Evolutionary conservation across 2,113 vertebrate genomes (phyloP).

Genomic region (Carollia perspicillata): DNA sequence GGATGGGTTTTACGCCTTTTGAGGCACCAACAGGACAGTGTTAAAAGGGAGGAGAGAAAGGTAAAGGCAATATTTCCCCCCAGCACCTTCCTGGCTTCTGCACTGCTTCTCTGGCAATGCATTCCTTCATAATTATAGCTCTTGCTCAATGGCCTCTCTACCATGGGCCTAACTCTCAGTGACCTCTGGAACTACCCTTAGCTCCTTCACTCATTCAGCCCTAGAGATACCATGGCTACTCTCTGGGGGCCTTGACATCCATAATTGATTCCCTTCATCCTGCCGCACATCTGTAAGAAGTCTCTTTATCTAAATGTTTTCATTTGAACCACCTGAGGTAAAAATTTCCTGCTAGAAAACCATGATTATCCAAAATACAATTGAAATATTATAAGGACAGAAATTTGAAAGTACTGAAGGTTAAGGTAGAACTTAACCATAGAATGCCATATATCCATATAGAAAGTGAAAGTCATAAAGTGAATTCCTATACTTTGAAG

Average conservation of each 20-base stretch:
- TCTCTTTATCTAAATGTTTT: background rate
- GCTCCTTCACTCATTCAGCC: background rate
- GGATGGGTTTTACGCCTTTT: background rate
- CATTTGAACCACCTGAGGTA: background rate
- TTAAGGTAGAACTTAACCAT: background rate
- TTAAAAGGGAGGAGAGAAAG: background rate
- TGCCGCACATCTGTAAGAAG: background rate
- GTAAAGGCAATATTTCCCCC: background rate
- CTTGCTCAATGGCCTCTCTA: background rate
- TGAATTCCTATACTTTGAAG: background rate
- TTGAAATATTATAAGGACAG: background rate
- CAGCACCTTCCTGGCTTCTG: background rate
- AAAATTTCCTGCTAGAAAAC: background rate
- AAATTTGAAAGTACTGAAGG: background rate
- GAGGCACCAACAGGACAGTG: background rate
- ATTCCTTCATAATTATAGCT: background rate
- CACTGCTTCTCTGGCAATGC: background rate
- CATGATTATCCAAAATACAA: background rate
- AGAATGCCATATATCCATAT: background rate
- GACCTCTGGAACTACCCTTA: background rate
- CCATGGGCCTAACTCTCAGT: background rate
- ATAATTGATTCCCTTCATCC: background rate
- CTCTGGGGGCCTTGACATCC: background rate
- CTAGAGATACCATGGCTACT: background rate
- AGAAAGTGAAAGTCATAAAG: background rate